Evolutionary conservation across 2,113 vertebrate genomes (phyloP).

Genomic region (Bubo bubo): DNA sequence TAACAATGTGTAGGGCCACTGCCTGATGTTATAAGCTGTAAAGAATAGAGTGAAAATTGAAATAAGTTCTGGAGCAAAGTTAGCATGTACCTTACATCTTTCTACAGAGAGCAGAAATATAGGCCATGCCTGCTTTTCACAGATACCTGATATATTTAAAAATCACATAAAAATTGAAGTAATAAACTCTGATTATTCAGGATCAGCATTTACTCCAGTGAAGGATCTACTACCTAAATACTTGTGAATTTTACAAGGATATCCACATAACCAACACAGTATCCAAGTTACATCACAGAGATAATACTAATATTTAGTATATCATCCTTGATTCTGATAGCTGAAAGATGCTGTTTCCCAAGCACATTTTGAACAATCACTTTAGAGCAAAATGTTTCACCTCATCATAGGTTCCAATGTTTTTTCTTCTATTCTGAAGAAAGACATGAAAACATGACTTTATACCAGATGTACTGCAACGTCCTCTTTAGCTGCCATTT

Average conservation of each 20-base stretch:
- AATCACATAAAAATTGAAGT: neutral
- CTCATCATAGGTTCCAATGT: neutral
- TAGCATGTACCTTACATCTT: constrained; percentile 2
- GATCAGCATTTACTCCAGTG: neutral
- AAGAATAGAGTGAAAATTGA: neutral
- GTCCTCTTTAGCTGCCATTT: neutral
- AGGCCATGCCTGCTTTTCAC: neutral
- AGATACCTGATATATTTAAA: neutral
- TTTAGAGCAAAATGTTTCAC: neutral
- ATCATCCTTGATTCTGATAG: neutral
- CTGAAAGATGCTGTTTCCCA: neutral
- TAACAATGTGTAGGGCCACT: neutral
- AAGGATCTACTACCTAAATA: neutral
- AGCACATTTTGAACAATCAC: neutral
- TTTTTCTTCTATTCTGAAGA: neutral
- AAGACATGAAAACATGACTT: neutral
- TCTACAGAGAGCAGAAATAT: neutral
- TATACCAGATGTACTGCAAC: neutral
- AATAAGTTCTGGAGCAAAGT: neutral
- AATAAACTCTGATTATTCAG: neutral
- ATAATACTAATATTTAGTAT: neutral
- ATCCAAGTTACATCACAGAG: neutral
- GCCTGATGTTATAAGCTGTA: neutral
- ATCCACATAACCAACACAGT: neutral
- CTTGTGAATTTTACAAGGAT: neutral